A percentile compares a stretch with the other conserved stretches of the same genome.
phyloP scores from a whole-genome alignment of 2,888 invertebrate genomes.

The Pelosia muscerda region DNA sequence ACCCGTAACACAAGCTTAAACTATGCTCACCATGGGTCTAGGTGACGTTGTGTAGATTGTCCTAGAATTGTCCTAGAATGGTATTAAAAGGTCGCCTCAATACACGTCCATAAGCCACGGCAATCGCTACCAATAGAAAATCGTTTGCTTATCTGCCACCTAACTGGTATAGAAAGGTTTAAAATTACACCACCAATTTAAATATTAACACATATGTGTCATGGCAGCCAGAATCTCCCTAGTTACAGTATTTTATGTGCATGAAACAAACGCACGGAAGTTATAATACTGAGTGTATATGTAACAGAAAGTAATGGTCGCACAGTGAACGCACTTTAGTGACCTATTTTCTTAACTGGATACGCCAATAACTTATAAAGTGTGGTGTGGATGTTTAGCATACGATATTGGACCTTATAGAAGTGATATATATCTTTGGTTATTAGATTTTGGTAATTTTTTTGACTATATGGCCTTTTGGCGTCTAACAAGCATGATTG shows the following conservation, averaged over 20 bases:
- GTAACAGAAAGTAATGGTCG: slow-evolving; percentile 14
- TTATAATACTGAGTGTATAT: slow-evolving; percentile 3
- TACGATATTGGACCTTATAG: slow-evolving; percentile 12
- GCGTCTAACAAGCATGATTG: no score
- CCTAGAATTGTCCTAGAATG: no score
- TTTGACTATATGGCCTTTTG: no score
- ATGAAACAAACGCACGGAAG: slow-evolving; percentile 6
- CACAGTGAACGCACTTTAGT: slow-evolving; percentile 12
- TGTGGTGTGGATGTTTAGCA: background rate
- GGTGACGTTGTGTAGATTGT: no score
- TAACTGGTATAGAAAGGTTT: no score
- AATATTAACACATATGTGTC: background rate
- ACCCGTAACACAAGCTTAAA: no score
- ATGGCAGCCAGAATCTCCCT: background rate
- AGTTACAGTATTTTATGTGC: background rate
- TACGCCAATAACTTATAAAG: slow-evolving; percentile 17
- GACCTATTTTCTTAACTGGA: slow-evolving; percentile 25
- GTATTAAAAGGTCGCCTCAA: no score
- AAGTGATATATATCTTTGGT: background rate
- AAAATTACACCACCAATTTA: background rate
- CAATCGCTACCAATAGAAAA: no score
- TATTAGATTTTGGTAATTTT: background rate
- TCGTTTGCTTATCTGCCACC: no score
- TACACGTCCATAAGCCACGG: no score
- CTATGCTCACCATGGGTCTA: no score